A percentile compares a stretch with the other conserved stretches of the same genome.
Conservation (phyloP, 2,888 invertebrate species). For the Eudemis profundana region DNA sequence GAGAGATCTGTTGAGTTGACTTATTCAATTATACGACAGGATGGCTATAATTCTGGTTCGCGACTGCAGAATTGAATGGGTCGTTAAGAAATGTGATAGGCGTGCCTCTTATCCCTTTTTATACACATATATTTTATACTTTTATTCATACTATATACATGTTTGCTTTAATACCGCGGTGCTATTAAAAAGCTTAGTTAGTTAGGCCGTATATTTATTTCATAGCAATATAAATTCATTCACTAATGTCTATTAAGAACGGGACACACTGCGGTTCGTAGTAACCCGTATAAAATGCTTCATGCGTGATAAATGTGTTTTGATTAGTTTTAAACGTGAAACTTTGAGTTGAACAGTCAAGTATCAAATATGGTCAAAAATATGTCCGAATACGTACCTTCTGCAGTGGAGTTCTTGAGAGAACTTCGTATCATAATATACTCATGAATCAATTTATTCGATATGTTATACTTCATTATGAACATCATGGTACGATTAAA, state of each 20-base stretch:
- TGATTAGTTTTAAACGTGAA: too few species aligned
- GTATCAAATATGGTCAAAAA: too few species aligned
- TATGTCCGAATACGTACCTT: too few species aligned
- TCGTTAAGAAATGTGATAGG: constrained; percentile 31
- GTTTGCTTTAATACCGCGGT: constrained; percentile 9
- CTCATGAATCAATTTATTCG: too few species aligned
- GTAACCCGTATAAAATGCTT: too few species aligned
- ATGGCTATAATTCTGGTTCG: background rate
- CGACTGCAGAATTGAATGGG: constrained; percentile 19
- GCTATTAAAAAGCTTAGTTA: constrained; percentile 14
- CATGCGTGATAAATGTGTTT: too few species aligned
- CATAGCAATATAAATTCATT: background rate
- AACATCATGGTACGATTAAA: too few species aligned
- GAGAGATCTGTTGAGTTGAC: constrained; percentile 25
- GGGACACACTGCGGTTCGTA: too few species aligned
- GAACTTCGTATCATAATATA: too few species aligned
- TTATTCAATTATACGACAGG: constrained; percentile 5
- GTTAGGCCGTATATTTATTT: constrained; percentile 1
- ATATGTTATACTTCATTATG: too few species aligned
- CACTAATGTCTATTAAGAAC: background rate
- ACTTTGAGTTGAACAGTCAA: too few species aligned
- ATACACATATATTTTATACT: background rate
- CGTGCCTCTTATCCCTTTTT: constrained; percentile 9
- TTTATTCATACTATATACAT: constrained; percentile 3
- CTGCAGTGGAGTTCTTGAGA: too few species aligned